These are phyloP conservation scores for Drosophila biarmipes DNA, from an alignment of 1,140 invertebrate genomes.

Conservation along the genomic window DNA sequence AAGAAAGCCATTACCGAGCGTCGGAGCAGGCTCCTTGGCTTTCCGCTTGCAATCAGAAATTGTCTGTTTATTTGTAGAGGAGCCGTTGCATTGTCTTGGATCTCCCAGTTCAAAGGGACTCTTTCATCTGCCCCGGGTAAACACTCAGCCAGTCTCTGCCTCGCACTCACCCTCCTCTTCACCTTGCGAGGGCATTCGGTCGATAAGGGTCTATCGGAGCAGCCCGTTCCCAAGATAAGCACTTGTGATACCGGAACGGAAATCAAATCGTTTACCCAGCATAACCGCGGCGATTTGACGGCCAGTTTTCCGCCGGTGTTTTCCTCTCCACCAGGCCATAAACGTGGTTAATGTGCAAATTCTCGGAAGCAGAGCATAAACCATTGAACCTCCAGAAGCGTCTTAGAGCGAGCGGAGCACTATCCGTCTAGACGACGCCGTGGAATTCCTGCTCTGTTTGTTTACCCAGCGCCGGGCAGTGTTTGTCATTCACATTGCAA, in stretches of 20 bases:
- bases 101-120: conserved; percentile 37
- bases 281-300: conserved; percentile 56
- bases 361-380: conserved; percentile 42
- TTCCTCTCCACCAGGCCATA: conserved; percentile 10
- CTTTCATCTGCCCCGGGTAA: conserved; percentile 23
- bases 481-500: conserved; percentile 80
- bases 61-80: conserved; percentile 73
- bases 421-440: conserved; percentile 51
- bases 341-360: conserved; percentile 39
- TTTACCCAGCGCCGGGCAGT: conserved; percentile 62
- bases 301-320: conserved; percentile 40
- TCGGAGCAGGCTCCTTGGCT: conserved; percentile 48
- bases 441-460: conserved; percentile 39
- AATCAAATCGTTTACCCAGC: conserved; percentile 62
- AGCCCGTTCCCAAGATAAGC: conserved; percentile 48
- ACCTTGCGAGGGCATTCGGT: not conserved
- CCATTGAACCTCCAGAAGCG: conserved; percentile 1
- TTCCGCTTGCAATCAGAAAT: conserved; percentile 69
- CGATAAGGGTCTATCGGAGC: conserved; percentile 35
- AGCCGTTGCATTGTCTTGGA: conserved; percentile 13
- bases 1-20: conserved; percentile 56
- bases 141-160: not conserved
- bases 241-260: conserved; percentile 58
- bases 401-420: conserved; percentile 7
- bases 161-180: not conserved